Conservation (phyloP, 2,113 vertebrate species). For the Oryzias woworae region DNA sequence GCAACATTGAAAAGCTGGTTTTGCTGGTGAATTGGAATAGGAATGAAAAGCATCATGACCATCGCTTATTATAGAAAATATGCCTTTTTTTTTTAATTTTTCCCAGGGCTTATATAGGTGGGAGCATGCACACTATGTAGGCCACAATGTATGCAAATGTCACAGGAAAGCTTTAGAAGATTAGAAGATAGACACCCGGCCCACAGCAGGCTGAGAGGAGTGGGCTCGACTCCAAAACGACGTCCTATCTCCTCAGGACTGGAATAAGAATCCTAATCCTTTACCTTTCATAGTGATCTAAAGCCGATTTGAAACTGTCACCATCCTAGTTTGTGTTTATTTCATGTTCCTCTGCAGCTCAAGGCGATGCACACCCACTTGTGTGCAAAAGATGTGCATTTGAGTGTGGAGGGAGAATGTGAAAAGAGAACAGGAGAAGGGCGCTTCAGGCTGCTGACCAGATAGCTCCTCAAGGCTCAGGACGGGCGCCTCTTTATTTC, state of each 20-base stretch:
- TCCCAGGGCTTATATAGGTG: conserved; percentile 31
- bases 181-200: conserved; percentile 73
- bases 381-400: conserved; percentile 49
- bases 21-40: background rate
- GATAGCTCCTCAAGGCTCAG: conserved; percentile 14
- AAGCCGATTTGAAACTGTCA: conserved; percentile 78
- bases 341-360: conserved; percentile 76
- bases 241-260: conserved; percentile 72
- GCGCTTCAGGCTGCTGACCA: conserved; percentile 32
- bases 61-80: conserved; percentile 27
- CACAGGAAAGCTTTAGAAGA: conserved; percentile 72
- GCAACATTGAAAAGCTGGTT: too few species aligned
- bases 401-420: conserved; percentile 10
- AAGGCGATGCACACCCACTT: conserved; percentile 77
- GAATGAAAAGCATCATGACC: conserved; percentile 28
- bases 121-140: conserved; percentile 60
- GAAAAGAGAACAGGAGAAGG: conserved; percentile 3
- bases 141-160: conserved; percentile 69
- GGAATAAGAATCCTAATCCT: conserved; percentile 74
- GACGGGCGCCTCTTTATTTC: conserved; percentile 35
- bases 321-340: conserved; percentile 75
- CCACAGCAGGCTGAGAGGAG: conserved; percentile 68
- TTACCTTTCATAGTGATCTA: conserved; percentile 77
- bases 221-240: conserved; percentile 72
- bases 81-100: conserved; percentile 29